Evolutionary conservation across 2,797 vertebrate genomes (phyloP).

Genomic region (Acomys russatus): DNA sequence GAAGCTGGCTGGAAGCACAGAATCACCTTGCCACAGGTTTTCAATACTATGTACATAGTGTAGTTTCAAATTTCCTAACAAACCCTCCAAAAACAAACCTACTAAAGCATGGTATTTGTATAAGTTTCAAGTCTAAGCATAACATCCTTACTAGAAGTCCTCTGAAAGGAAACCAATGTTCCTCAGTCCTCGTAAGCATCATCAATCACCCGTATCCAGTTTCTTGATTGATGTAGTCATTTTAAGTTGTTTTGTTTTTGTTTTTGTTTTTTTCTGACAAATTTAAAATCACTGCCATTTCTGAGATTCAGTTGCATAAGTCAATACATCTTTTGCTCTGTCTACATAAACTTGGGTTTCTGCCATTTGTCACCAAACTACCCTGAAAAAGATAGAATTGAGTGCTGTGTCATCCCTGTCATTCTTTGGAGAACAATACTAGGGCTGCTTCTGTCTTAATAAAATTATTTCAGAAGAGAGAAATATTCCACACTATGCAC

Average conservation of each 20-base stretch:
- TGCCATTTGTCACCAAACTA: not conserved
- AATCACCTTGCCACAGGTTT: not conserved
- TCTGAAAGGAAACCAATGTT: not conserved
- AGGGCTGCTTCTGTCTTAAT: not conserved
- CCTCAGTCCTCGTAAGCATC: not conserved
- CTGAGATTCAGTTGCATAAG: constrained; percentile 1
- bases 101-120: not conserved
- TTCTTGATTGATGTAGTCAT: not conserved
- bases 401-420: not conserved
- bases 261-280: not conserved
- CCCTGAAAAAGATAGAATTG: not conserved
- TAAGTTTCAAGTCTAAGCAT: not conserved
- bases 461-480: constrained; percentile 23
- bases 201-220: not conserved
- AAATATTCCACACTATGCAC: not conserved
- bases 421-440: not conserved
- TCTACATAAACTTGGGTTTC: not conserved
- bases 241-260: not conserved
- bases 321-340: not conserved
- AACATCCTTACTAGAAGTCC: not conserved
- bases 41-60: not conserved
- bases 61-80: constrained; percentile 9
- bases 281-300: not conserved
- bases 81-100: not conserved
- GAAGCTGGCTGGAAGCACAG: not conserved